Evolutionary conservation across 2,113 vertebrate species (phyloP).

Genomic region (Dicerorhinus sumatrensis): DNA sequence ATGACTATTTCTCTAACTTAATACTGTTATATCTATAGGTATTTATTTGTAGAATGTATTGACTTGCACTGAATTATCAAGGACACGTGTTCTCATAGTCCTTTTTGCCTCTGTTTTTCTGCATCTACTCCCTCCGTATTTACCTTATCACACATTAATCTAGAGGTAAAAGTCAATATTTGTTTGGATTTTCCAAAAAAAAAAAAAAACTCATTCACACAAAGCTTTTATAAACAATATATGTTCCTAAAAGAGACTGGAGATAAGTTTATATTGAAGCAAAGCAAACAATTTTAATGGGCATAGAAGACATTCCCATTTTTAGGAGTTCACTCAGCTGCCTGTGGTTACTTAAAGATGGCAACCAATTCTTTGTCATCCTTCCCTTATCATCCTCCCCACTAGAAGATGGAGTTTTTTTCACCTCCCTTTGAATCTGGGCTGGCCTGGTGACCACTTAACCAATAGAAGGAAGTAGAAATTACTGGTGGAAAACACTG

Average conservation of each 20-base stretch:
- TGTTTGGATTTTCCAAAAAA: neutral
- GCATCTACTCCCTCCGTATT: neutral
- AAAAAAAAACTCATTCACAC: neutral
- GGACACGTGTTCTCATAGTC: neutral
- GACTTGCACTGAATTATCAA: neutral
- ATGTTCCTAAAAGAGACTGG: neutral
- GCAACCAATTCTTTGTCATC: neutral
- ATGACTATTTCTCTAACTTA: neutral
- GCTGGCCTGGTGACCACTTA: neutral
- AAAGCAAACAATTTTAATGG: neutral
- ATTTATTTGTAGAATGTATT: neutral
- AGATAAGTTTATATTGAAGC: neutral
- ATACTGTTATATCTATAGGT: neutral
- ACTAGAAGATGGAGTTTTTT: neutral
- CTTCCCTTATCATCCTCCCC: neutral
- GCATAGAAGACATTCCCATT: neutral
- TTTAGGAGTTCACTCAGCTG: neutral
- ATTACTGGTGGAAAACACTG: neutral
- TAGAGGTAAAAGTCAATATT: conserved; percentile 13
- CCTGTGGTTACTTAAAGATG: neutral
- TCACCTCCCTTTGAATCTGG: neutral
- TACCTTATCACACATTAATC: neutral
- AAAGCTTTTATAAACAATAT: neutral
- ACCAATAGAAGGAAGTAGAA: neutral
- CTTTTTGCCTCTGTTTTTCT: neutral